phyloP scores from a whole-genome alignment of 2,113 vertebrate species.

The Chunga burmeisteri region DNA sequence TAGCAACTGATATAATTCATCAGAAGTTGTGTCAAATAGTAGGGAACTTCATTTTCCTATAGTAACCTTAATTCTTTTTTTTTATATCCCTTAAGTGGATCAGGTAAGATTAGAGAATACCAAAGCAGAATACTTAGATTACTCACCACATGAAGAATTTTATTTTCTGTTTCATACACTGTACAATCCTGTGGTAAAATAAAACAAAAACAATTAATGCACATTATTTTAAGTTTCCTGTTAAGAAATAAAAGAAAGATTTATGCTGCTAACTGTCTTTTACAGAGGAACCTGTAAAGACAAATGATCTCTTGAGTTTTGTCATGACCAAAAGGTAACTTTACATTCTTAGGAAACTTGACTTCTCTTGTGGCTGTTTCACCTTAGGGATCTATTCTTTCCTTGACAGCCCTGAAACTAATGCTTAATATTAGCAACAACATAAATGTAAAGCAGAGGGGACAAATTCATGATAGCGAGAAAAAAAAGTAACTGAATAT shows the following conservation, averaged over 20 bases:
- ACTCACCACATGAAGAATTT: constrained; percentile 93
- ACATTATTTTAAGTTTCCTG: neutral
- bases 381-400: neutral
- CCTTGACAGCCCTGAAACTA: neutral
- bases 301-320: neutral
- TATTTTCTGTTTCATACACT: constrained; percentile 91
- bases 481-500: neutral
- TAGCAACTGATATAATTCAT: neutral
- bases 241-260: neutral
- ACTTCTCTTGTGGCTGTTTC: neutral
- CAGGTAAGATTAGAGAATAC: neutral
- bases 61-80: neutral
- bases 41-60: neutral
- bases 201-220: neutral
- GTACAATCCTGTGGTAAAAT: constrained; percentile 82
- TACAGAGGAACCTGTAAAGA: neutral
- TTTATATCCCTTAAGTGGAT: neutral
- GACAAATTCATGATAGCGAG: neutral
- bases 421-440: neutral
- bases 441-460: neutral
- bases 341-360: neutral
- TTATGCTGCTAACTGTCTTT: neutral
- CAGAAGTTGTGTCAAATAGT: neutral
- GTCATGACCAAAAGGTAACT: neutral
- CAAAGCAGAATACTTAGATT: neutral